Evolutionary conservation across 2,888 invertebrate genomes (phyloP).

Genomic region (Neria commutata): DNA sequence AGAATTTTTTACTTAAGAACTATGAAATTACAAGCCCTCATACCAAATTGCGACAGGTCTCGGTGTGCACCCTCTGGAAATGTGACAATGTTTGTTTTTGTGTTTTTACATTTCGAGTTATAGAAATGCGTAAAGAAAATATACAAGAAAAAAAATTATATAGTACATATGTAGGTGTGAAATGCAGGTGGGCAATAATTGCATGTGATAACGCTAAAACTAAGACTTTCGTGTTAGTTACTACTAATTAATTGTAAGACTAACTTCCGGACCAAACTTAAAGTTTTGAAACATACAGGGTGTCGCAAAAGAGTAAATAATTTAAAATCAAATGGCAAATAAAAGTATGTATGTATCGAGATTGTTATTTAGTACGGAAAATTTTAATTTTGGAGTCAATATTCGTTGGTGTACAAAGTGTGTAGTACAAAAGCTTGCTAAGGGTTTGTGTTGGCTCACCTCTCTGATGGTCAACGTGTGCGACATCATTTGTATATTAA

Average conservation of each 20-base stretch:
- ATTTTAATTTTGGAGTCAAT: slow-evolving; percentile 2
- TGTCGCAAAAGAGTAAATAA: too few species aligned
- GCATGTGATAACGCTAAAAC: background rate
- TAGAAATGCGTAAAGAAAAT: slow-evolving; percentile 30
- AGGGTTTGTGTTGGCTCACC: slow-evolving; percentile 67
- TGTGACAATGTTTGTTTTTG: slow-evolving; percentile 36
- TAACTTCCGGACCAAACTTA: too few species aligned
- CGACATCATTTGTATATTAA: slow-evolving; percentile 94
- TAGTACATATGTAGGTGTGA: slow-evolving; percentile 21
- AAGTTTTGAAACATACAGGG: too few species aligned
- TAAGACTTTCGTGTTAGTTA: background rate
- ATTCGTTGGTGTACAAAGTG: background rate
- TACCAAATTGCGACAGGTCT: slow-evolving; percentile 64
- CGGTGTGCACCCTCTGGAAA: slow-evolving; percentile 61
- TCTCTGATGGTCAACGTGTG: slow-evolving; percentile 91
- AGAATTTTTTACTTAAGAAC: slow-evolving; percentile 22
- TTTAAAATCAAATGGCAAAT: too few species aligned
- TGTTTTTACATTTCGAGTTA: slow-evolving; percentile 12
- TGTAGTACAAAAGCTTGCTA: slow-evolving; percentile 2
- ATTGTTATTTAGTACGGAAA: slow-evolving; percentile 26
- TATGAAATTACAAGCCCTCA: slow-evolving; percentile 44
- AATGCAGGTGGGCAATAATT: too few species aligned
- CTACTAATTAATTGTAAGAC: background rate
- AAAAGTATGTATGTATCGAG: slow-evolving; percentile 23
- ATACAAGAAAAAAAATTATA: slow-evolving; percentile 43